A percentile compares a stretch with the other conserved stretches of the same genome.
These are phyloP conservation scores for Cottoperca gobio DNA, from an alignment of 2,797 vertebrate species.

Conservation along the genomic window DNA sequence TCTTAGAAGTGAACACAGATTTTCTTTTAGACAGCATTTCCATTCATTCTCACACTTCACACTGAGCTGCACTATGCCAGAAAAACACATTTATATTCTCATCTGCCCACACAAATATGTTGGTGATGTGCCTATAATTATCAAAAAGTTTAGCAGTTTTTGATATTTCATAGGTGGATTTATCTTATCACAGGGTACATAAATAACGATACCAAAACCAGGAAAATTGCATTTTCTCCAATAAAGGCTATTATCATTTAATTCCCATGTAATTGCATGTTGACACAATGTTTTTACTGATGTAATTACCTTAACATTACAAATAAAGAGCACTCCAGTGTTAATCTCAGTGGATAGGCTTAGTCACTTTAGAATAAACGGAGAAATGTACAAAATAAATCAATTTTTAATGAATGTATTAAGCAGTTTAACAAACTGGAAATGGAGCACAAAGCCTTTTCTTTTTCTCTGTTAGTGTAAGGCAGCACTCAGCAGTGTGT, in stretches of 20 bases:
- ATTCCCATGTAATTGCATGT: conserved; percentile 75
- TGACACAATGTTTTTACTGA: conserved; percentile 70
- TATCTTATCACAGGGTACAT: conserved; percentile 53
- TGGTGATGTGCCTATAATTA: conserved; percentile 69
- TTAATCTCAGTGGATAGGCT: conserved; percentile 60
- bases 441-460: conserved; percentile 63
- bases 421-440: conserved; percentile 57
- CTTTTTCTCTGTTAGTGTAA: conserved; percentile 50
- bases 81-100: conserved; percentile 72
- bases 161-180: conserved; percentile 73
- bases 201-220: conserved; percentile 49
- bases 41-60: conserved; percentile 68
- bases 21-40: conserved; percentile 60
- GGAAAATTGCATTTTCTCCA: conserved; percentile 53
- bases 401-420: conserved; percentile 65
- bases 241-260: conserved; percentile 72
- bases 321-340: conserved; percentile 45
- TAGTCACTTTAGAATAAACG: conserved; percentile 53
- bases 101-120: conserved; percentile 79
- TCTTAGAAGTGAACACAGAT: conserved; percentile 54
- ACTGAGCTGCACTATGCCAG: conserved; percentile 67
- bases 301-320: conserved; percentile 69
- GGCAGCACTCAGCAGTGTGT: conserved; percentile 26
- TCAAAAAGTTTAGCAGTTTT: conserved; percentile 70
- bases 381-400: conserved; percentile 54